Evolutionary conservation across 2,113 vertebrate genomes (phyloP), one percentile per base, ranked within the genome.

Genomic region (Erythrocercus mccallii): DNA sequence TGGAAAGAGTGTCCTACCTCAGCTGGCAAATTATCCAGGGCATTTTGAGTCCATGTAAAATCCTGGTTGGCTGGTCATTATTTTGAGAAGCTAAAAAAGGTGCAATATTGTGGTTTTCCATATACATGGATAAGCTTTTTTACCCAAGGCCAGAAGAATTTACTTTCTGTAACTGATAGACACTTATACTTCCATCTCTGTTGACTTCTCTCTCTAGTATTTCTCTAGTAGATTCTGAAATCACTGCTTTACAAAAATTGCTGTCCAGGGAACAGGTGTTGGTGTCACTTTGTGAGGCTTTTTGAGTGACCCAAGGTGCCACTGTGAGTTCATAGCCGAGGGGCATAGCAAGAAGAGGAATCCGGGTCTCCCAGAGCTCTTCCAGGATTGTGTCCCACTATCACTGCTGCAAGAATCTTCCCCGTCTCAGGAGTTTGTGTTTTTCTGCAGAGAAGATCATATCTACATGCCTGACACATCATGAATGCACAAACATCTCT

Each of bases 301-400:
- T 73, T 35, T 42, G 47, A n/a, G 68, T 40, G 35, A 37, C 57
- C 20, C 54, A 45, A 11, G 35, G 14, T 60, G 25, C 10, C 22
- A 5, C 56, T 68, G 19, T 12, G 17, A 28, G 44, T 1, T 3
- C 14, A 9, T 0, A 48, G 74, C 25, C 58, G 68, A 77, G 44
- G 15, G 25, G 3, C 24, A 23, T 3, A 21, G 37, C 62, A 68
- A 73, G 56, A 61, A 84, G 69, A 71, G 15, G 48, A 82, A 47
- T 5, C 31, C 44, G 54, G 54, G 45, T 64, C 50, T 76, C 64
- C 45, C 69, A 77, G 78, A 4, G 9, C 37, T 37, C 22, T 25
- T 72, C 51, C 72, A 82, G 56, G n/a, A 35, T 5, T 0, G 0
- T 1, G 10, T 86, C 24, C 37, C 20, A 6, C n/a, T 38, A 10